A percentile compares a stretch with the other conserved stretches of the same genome.
Conservation (phyloP, 2,888 invertebrate species). For the Trichacis sp. region DNA sequence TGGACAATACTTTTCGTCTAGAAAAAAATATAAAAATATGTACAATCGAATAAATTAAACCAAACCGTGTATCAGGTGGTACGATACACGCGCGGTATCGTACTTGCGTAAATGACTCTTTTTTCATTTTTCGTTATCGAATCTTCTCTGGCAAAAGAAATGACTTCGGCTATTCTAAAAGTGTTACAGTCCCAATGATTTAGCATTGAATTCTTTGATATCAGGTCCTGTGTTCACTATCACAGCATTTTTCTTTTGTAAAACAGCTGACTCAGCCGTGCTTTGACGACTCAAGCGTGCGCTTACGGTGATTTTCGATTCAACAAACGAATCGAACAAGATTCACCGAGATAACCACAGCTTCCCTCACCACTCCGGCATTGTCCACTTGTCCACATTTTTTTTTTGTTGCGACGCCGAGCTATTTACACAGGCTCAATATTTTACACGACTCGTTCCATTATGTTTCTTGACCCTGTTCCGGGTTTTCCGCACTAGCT, state of each 20-base stretch:
- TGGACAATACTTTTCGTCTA: slow-evolving; percentile 58
- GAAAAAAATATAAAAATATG: slow-evolving; percentile 67
- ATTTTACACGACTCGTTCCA: slow-evolving; percentile 41
- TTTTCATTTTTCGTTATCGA: slow-evolving; percentile 15
- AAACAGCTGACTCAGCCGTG: slow-evolving; percentile 50
- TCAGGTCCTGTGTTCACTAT: slow-evolving; percentile 67
- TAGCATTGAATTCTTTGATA: background rate
- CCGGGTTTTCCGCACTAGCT: slow-evolving; percentile 1
- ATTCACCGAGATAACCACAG: slow-evolving; percentile 48
- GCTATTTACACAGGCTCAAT: slow-evolving; percentile 48
- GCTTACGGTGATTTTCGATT: slow-evolving; percentile 5
- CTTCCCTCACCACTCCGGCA: slow-evolving; percentile 51
- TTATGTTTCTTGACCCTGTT: slow-evolving; percentile 14
- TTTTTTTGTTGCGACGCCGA: slow-evolving; percentile 28
- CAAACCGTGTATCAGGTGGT: slow-evolving; percentile 22
- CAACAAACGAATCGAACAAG: slow-evolving; percentile 24
- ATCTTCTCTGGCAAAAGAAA: background rate
- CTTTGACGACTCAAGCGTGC: slow-evolving; percentile 40
- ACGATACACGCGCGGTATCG: slow-evolving; percentile 51
- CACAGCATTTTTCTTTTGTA: slow-evolving; percentile 56
- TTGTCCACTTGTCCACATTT: slow-evolving; percentile 23
- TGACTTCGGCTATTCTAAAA: background rate
- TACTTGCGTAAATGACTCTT: slow-evolving; percentile 40
- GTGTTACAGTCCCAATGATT: background rate
- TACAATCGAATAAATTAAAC: slow-evolving; percentile 66